A percentile compares a stretch with the other conserved stretches of the same genome.
Evolutionary conservation across 1,140 invertebrate species (phyloP).

Genomic region (Tenebrio molitor): DNA sequence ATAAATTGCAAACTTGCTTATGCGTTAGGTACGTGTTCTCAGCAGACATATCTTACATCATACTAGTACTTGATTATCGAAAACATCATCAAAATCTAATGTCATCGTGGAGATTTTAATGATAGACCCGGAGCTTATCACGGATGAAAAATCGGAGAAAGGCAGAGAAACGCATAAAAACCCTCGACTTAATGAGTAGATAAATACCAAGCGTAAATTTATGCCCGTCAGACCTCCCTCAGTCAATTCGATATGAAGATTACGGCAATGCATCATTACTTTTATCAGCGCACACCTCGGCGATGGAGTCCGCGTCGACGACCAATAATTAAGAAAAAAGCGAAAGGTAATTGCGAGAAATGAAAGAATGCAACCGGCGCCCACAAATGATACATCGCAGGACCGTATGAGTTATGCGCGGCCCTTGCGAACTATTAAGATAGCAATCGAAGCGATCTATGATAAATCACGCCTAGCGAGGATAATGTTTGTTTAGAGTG

Average conservation of each 20-base stretch:
- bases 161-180: too few species aligned
- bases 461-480: constrained; percentile 32
- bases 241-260: not conserved
- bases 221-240: not conserved
- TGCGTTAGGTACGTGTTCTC: too few species aligned
- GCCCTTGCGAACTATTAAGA: constrained; percentile 28
- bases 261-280: not conserved
- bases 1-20: too few species aligned
- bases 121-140: too few species aligned
- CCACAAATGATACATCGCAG: constrained; percentile 37
- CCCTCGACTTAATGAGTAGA: not conserved
- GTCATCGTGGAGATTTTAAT: too few species aligned
- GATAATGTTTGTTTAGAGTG: constrained; percentile 41
- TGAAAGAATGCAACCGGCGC: constrained; percentile 47
- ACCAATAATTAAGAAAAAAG: constrained; percentile 29
- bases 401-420: constrained; percentile 43
- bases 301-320: not conserved
- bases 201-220: constrained; percentile 3
- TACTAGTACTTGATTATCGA: too few species aligned
- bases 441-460: constrained; percentile 9
- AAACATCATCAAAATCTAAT: too few species aligned
- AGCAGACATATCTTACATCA: too few species aligned
- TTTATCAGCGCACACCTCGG: not conserved
- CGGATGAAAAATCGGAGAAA: too few species aligned
- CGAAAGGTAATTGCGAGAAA: constrained; percentile 36